Percentiles rank a stretch among this genome's conserved stretches.
Evolutionary conservation across 2,888 invertebrate species (phyloP).

Genomic region (Axea sp.): DNA sequence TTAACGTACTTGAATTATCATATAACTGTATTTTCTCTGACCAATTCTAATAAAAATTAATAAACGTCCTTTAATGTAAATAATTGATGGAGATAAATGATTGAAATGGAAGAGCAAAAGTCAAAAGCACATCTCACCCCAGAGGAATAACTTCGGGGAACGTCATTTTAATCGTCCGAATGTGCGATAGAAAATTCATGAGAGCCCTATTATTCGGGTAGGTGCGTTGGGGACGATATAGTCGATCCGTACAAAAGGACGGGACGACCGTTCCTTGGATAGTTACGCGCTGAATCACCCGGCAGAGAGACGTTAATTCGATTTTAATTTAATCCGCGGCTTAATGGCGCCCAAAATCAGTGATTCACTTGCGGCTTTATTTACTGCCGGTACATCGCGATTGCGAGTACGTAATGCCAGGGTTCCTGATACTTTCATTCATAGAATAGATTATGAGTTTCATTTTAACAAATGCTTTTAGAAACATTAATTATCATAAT

Average conservation of each 20-base stretch:
- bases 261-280: slow-evolving; percentile 66
- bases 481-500: no score
- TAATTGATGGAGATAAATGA: slow-evolving; percentile 69
- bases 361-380: slow-evolving; percentile 60
- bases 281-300: slow-evolving; percentile 69
- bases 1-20: no score
- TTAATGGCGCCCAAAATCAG: slow-evolving; percentile 62
- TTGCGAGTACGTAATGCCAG: background rate
- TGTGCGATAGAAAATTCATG: slow-evolving; percentile 75
- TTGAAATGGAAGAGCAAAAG: slow-evolving; percentile 59
- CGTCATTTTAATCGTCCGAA: slow-evolving; percentile 68
- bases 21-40: no score
- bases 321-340: slow-evolving; percentile 74
- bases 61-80: slow-evolving; percentile 72
- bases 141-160: slow-evolving; percentile 39
- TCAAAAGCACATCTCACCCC: slow-evolving; percentile 68
- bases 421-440: slow-evolving; percentile 14
- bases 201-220: slow-evolving; percentile 63
- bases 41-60: slow-evolving; percentile 45
- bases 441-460: slow-evolving; percentile 24
- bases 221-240: slow-evolving; percentile 48
- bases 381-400: slow-evolving; percentile 59
- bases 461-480: slow-evolving; percentile 5
- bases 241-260: slow-evolving; percentile 55
- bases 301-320: slow-evolving; percentile 72